Base-by-base conservation (phyloP, 2,113 vertebrate species). In the Trochalopteron elliotii region DNA sequence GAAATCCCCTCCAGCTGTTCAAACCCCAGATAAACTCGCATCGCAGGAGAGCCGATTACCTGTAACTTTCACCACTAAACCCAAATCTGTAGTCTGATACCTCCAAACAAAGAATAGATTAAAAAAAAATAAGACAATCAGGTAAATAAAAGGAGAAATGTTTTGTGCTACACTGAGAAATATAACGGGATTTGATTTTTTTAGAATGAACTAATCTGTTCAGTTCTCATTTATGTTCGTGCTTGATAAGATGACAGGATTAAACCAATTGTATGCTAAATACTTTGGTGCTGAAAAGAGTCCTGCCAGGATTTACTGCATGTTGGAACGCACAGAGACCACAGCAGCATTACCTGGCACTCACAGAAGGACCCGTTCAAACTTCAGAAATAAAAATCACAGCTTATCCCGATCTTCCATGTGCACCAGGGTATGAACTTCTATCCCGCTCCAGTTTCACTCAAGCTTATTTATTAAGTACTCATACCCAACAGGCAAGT, bases 221-320 rank as follows among this genome's bases (percentile, higher is more conserved):
- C 69, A 64, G 1, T 72, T 86, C 72, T 96, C 80, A 42, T 88
- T 94, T 83, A 52, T 53, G 37, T 65, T 84, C 61, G n/a, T 40
- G 30, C 80, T 92, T 87, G 88, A 64, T 92, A 87, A 96, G 69
- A 93, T 95, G 72, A 95, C 83, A 82, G 86, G 90, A 95, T 92
- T 95, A 93, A 92, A 89, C 53, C 80, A 91, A 82, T 72, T 87
- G 49, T 61, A 90, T 75, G 86, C 49, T 82, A 90, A 96, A 82
- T 37, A 60, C 49, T 90, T 61, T 1, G 1, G 1, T 71, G 83
- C 79, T 92, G n/a, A 70, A 89, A 60, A 78, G 71, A 70, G 61
- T 9, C 69, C 60, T 64, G 71, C 77, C 40, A 55, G 88, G 92
- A 90, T 88, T 96, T 88, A 15, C 64, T 23, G 78, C 63, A 45